Evolutionary conservation across 2,888 invertebrate genomes (phyloP).

Genomic region (Orchesellides sinensis): DNA sequence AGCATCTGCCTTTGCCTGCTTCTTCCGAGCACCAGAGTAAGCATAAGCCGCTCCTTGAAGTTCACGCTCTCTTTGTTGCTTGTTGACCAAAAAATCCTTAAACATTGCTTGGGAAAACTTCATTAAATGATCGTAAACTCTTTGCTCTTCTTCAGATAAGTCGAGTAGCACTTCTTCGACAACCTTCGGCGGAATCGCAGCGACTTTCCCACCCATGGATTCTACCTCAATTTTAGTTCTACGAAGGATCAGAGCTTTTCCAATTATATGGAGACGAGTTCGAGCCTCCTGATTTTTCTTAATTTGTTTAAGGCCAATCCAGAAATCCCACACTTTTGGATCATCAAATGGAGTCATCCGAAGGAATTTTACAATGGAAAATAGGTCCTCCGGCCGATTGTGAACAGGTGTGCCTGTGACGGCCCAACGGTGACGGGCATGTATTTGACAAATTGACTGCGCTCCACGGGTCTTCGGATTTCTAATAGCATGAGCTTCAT

Average conservation of each 20-base stretch:
- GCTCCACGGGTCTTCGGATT: constrained; percentile 90
- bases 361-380: constrained; percentile 89
- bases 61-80: constrained; percentile 44
- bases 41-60: constrained; percentile 63
- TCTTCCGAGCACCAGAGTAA: constrained; percentile 16
- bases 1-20: background rate
- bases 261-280: constrained; percentile 88
- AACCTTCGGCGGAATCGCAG: constrained; percentile 82
- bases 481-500: constrained; percentile 95
- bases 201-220: constrained; percentile 78
- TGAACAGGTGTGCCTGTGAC: constrained; percentile 97
- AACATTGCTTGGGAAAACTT: constrained; percentile 77
- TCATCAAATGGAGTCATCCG: constrained; percentile 94
- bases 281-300: constrained; percentile 81
- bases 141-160: constrained; percentile 84
- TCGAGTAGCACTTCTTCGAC: constrained; percentile 80
- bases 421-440: constrained; percentile 85
- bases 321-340: constrained; percentile 91
- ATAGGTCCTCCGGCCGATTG: constrained; percentile 83
- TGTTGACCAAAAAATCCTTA: constrained; percentile 57
- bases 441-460: constrained; percentile 83
- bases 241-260: constrained; percentile 90
- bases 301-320: constrained; percentile 87
- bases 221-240: constrained; percentile 91
- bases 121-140: constrained; percentile 86